Percentiles rank a stretch among this genome's conserved stretches.
Conservation (phyloP, 2,797 vertebrate species). For the Coracias cyanogaster region DNA sequence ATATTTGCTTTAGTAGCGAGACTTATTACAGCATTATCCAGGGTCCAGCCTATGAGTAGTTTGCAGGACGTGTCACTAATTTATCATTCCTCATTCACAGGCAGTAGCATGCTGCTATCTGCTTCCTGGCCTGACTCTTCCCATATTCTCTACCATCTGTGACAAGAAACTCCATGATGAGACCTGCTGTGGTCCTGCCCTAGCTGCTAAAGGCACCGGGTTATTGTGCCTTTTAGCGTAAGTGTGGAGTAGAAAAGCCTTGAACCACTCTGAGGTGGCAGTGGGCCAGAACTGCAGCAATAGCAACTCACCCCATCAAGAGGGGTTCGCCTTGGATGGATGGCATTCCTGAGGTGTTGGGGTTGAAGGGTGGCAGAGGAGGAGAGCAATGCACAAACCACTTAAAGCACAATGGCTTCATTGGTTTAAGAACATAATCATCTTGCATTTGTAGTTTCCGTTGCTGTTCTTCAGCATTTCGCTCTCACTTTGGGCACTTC, state of each 20-base stretch:
- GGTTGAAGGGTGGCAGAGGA: not conserved
- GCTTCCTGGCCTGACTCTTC: not conserved
- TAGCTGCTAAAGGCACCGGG: not conserved
- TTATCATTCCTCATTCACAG: accelerated
- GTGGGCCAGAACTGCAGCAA: not conserved
- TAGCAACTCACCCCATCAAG: accelerated
- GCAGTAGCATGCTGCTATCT: not conserved
- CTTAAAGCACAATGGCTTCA: not conserved
- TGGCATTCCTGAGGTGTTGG: not conserved
- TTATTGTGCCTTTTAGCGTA: accelerated
- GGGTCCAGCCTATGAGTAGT: not conserved
- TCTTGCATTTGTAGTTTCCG: not conserved
- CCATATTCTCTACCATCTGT: not conserved
- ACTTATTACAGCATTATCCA: not conserved
- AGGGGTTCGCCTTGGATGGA: not conserved
- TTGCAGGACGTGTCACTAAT: not conserved
- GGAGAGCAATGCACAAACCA: not conserved
- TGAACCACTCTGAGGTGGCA: not conserved
- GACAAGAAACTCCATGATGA: not conserved
- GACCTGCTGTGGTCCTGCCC: not conserved
- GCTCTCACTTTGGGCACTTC: not conserved
- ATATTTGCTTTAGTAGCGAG: not conserved
- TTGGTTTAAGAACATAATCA: not conserved
- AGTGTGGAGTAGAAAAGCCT: not conserved
- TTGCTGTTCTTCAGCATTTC: not conserved